phyloP scores from a whole-genome alignment of 1,140 invertebrate genomes.

The Drosophila pachea region DNA sequence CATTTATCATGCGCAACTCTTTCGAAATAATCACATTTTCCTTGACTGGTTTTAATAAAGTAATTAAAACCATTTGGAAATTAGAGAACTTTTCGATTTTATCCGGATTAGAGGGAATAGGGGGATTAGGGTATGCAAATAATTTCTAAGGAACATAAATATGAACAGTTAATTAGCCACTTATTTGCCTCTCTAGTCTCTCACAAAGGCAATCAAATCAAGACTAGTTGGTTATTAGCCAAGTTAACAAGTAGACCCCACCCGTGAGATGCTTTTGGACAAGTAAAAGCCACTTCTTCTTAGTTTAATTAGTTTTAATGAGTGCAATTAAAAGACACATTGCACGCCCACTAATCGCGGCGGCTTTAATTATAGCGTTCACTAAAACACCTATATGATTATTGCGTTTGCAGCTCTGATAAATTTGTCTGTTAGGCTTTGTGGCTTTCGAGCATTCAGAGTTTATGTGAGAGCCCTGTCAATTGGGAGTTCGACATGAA shows the following conservation, averaged over 20 bases:
- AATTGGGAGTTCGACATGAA: conserved; percentile 41
- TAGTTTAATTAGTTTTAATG: conserved; percentile 11
- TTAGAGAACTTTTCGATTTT: no score
- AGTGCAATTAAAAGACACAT: conserved; percentile 28
- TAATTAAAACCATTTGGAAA: not conserved
- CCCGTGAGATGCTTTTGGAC: not conserved
- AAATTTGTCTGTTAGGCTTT: not conserved
- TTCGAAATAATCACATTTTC: not conserved
- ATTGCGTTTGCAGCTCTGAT: not conserved
- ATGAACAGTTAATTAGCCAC: not conserved
- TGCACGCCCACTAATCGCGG: conserved; percentile 18
- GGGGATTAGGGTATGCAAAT: no score
- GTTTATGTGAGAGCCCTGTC: conserved; percentile 2
- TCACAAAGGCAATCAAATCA: not conserved
- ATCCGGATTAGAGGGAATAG: no score
- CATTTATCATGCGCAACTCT: conserved; percentile 9
- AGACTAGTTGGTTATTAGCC: not conserved
- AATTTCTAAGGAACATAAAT: no score
- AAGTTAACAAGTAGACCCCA: conserved; percentile 22
- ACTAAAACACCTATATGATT: no score
- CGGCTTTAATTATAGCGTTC: not conserved
- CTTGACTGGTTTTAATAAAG: not conserved
- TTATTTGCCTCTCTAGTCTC: not conserved
- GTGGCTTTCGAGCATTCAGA: not conserved
- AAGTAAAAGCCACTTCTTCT: not conserved